Conservation (phyloP, 2,797 vertebrate genomes). For the Cephalopachus bancanus region DNA sequence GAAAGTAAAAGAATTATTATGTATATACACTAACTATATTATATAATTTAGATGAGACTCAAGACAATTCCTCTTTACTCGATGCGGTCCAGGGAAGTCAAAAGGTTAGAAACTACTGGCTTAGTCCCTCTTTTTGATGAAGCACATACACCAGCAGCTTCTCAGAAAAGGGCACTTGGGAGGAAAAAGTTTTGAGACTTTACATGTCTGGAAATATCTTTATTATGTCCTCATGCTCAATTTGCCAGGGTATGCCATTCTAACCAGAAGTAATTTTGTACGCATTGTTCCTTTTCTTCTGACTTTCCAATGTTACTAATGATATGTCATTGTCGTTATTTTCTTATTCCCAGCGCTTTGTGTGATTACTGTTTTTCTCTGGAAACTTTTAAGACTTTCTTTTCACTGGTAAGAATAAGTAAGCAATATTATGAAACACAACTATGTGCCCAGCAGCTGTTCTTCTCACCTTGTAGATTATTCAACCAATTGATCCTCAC, state of each 20-base stretch:
- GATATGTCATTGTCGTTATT: neutral
- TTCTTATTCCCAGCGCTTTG: conserved; percentile 7
- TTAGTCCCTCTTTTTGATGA: neutral
- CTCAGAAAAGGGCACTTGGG: neutral
- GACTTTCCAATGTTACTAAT: neutral
- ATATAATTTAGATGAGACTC: too few species aligned
- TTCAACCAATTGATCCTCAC: neutral
- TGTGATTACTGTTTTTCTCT: neutral
- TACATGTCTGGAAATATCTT: conserved; percentile 2
- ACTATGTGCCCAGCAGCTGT: neutral
- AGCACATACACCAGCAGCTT: neutral
- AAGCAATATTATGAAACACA: conserved; percentile 18
- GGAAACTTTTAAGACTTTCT: conserved; percentile 22
- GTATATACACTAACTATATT: too few species aligned
- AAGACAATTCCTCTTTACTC: too few species aligned
- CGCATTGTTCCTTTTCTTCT: conserved; percentile 37
- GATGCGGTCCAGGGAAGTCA: too few species aligned
- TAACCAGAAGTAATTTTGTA: conserved; percentile 34
- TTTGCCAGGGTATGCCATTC: conserved; percentile 9
- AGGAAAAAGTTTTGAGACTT: conserved; percentile 32
- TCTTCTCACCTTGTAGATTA: neutral
- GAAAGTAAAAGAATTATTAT: too few species aligned
- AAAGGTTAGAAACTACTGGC: neutral
- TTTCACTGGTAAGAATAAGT: conserved; percentile 7
- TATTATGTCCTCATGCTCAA: neutral